Conservation (phyloP, 2,888 invertebrate genomes). For the Imbricaverruca yamaguchii region DNA sequence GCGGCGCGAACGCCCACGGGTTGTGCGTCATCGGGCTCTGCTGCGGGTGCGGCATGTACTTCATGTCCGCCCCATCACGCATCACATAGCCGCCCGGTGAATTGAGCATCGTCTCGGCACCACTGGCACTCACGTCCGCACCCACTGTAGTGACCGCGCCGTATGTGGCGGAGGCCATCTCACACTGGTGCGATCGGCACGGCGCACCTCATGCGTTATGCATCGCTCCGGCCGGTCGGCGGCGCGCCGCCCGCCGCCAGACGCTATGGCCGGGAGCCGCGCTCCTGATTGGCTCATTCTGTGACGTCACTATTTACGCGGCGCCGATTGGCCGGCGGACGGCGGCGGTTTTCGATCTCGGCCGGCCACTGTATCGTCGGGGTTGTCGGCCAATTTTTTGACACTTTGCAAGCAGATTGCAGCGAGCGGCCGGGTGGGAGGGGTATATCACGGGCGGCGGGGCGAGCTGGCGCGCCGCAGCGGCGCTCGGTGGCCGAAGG, state of each 20-base stretch:
- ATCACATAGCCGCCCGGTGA: constrained; percentile 33
- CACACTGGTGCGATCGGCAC: neutral
- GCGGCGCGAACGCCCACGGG: constrained; percentile 68
- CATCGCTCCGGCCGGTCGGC: neutral
- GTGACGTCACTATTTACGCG: neutral
- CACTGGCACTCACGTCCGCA: constrained; percentile 16
- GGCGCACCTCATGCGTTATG: constrained; percentile 19
- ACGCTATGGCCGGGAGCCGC: constrained; percentile 14
- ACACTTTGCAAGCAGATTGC: constrained; percentile 22
- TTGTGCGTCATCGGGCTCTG: constrained; percentile 70
- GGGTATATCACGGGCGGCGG: neutral
- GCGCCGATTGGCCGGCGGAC: neutral
- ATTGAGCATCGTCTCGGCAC: constrained; percentile 32
- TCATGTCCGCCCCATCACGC: constrained; percentile 64
- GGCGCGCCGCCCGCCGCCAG: neutral
- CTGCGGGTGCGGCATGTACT: constrained; percentile 75
- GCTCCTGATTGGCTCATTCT: neutral
- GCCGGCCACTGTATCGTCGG: constrained; percentile 13
- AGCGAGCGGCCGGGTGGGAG: neutral
- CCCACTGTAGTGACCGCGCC: neutral
- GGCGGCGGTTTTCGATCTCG: constrained; percentile 19
- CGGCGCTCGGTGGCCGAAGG: neutral
- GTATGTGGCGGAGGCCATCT: constrained; percentile 20
- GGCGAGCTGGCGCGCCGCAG: neutral
- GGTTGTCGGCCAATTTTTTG: constrained; percentile 21